These are phyloP conservation scores for Heliconius ismenius DNA, from an alignment of 2,888 invertebrate species.

Conservation along the genomic window DNA sequence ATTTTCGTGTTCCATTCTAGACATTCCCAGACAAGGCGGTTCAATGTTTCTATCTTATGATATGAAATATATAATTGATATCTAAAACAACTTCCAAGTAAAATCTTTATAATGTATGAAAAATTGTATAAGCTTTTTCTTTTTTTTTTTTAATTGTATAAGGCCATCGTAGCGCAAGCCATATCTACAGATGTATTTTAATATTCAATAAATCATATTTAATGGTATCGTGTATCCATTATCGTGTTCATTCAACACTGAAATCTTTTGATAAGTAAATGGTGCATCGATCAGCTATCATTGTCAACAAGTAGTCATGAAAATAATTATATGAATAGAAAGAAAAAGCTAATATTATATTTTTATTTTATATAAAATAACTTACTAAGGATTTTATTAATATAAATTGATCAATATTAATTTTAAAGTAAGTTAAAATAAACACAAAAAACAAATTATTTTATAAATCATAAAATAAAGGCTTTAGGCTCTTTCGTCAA, in stretches of 20 bases:
- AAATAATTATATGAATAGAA: neutral
- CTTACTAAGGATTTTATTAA: too few species aligned
- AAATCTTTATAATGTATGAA: neutral
- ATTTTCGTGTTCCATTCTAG: constrained; percentile 35
- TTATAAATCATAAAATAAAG: neutral
- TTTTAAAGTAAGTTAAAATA: neutral
- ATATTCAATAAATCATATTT: constrained; percentile 4
- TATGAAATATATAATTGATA: constrained; percentile 21
- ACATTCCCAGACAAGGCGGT: constrained; percentile 29
- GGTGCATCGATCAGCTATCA: neutral
- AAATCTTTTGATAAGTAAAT: neutral
- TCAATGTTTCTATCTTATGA: constrained; percentile 26
- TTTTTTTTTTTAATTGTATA: too few species aligned
- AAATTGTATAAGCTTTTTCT: neutral
- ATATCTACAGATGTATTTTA: neutral
- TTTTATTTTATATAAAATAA: too few species aligned
- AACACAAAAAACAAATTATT: neutral
- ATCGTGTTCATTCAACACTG: neutral
- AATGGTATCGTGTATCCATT: neutral
- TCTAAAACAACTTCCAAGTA: neutral
- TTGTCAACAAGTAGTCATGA: neutral
- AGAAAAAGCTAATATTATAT: too few species aligned
- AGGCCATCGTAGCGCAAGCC: too few species aligned
- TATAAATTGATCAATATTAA: neutral
- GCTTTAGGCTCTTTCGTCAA: neutral